phyloP scores from a whole-genome alignment of 2,797 vertebrate genomes.

The Loris lydekkerianus region DNA sequence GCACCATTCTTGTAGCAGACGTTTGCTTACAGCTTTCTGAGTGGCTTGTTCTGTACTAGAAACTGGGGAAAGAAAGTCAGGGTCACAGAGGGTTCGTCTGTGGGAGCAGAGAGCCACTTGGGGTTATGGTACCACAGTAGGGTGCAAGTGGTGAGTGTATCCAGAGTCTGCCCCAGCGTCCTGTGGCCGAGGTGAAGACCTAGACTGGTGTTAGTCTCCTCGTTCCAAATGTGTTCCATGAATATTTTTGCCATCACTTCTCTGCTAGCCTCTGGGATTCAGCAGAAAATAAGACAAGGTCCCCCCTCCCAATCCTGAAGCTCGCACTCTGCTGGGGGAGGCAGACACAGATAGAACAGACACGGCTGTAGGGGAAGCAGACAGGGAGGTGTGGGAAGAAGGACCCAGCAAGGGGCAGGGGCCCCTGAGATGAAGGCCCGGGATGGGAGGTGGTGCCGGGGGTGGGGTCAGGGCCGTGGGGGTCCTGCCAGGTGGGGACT shows the following conservation, averaged over 20 bases:
- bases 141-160: accelerated
- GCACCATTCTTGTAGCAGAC: not conserved
- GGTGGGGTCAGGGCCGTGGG: not conserved
- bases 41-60: not conserved
- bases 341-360: not conserved
- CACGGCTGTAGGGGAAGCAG: not conserved
- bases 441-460: not conserved
- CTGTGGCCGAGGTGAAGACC: not conserved
- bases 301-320: not conserved
- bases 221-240: not conserved
- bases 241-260: not conserved
- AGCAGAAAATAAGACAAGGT: not conserved
- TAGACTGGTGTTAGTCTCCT: not conserved
- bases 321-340: not conserved
- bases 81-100: not conserved
- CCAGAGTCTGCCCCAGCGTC: not conserved
- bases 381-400: not conserved
- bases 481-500: not conserved
- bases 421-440: not conserved
- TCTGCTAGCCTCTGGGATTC: not conserved
- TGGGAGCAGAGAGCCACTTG: not conserved
- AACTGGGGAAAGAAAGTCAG: not conserved
- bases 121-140: too few species aligned
- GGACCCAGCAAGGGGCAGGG: not conserved
- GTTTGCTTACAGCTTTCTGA: not conserved